phyloP scores from a whole-genome alignment of 2,888 invertebrate species.

The Helobdella robusta region DNA sequence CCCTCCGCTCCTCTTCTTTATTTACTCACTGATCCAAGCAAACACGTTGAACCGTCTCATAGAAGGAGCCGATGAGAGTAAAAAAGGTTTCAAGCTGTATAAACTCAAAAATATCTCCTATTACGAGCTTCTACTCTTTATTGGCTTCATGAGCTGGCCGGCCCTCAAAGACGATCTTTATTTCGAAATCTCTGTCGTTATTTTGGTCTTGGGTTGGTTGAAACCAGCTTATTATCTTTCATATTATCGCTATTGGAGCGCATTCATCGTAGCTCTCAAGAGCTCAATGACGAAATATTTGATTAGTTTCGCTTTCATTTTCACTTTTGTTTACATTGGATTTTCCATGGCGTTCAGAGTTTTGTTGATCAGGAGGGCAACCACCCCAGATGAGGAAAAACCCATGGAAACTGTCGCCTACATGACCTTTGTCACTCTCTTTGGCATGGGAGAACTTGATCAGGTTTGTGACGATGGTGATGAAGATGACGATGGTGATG shows the following conservation, averaged over 20 bases:
- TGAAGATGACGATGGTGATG: no score
- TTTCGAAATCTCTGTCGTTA: constrained; percentile 9
- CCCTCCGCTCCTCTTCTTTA: constrained; percentile 9
- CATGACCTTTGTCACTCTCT: constrained; percentile 8
- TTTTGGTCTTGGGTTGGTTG: constrained; percentile 21
- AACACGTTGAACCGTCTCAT: no score
- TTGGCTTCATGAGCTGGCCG: neutral
- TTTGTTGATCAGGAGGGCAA: neutral
- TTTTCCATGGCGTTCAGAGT: constrained; percentile 14
- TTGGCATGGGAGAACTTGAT: constrained; percentile 23
- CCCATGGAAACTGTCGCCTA: constrained; percentile 4
- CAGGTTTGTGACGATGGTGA: constrained; percentile 11
- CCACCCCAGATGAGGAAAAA: neutral
- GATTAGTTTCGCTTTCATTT: constrained; percentile 16
- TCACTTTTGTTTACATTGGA: constrained; percentile 17
- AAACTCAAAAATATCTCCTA: neutral
- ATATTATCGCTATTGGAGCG: constrained; percentile 13
- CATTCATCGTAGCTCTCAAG: constrained; percentile 13
- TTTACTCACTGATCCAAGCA: constrained; percentile 11
- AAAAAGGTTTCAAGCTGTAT: no score
- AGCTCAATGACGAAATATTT: constrained; percentile 19
- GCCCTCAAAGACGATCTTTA: neutral
- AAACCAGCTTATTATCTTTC: constrained; percentile 16
- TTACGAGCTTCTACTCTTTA: constrained; percentile 1
- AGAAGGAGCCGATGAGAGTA: no score